Base-by-base conservation (phyloP, 92 coral and sea anemone species). In the Pocillopora meandrina region DNA sequence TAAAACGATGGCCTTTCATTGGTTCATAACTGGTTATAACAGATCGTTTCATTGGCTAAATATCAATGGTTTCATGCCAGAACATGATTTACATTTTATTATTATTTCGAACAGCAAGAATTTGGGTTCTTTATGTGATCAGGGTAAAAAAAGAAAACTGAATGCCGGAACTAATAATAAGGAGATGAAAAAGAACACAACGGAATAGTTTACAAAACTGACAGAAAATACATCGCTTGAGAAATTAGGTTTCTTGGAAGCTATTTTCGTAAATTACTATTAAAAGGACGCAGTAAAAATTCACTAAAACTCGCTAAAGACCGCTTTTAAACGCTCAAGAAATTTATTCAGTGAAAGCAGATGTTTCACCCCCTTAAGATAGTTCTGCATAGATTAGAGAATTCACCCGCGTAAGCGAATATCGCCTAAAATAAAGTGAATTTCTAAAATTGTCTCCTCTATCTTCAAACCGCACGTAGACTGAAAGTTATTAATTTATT, bases 61-160 rank as follows among this genome's bases (percentile, higher is more conserved):
- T 65, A 64, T 87, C 81, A 90, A 78, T 82, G 66, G 88, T 20
- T 88, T 90, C 96, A 90, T 93, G 91, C 96, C 96, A 90, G 90
- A 88, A 83, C 96, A 93, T 85, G 78, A 90, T 92, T 92, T 90
- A 84, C 92, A 82, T 93, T 92, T 89, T 65, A 75, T 91, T 88
- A 88, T 93, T 79, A 85, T 85, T 66, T 83, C 58, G 86, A 85
- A 82, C 66, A 86, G 88, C 85, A 86, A 86, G 92, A 91, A 89
- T 78, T 91, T 91, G 81, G 86, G 75, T 87, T 82, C 85, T 87
- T 84, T 73, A 84, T 79, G 62, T 74, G 94, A 88, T 86, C 96
- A 84, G 42, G 57, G 68, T 65, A 78, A 68, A 85, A 85, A 85
- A 72, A 75, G 84, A 86, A 81, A 86, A 74, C 35, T 82, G 93